Evolutionary conservation across 2,888 invertebrate species (phyloP).

Genomic region (Caenorhabditis sulstoni): DNA sequence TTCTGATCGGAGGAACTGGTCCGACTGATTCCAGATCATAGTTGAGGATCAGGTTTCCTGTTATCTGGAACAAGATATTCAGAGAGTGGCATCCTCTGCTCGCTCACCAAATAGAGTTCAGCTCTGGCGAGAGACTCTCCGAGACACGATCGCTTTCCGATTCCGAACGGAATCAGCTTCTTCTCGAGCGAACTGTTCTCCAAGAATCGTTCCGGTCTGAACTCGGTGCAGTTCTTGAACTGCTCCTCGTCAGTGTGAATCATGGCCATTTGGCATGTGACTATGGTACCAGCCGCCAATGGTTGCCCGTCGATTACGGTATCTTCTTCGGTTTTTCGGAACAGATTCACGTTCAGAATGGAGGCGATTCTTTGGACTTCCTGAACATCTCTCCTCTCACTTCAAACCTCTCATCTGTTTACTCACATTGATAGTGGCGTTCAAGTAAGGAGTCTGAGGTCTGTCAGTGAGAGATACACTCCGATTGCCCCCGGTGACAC

Average conservation of each 20-base stretch:
- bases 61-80: conserved; percentile 3
- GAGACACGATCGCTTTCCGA: conserved; percentile 60
- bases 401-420: too few species aligned
- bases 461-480: conserved; percentile 40
- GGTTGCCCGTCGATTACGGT: conserved; percentile 42
- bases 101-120: conserved; percentile 59
- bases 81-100: too few species aligned
- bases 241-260: conserved; percentile 50
- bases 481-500: conserved; percentile 34
- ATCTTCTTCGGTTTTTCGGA: conserved; percentile 28
- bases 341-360: conserved; percentile 56
- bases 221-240: conserved; percentile 36
- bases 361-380: conserved; percentile 64
- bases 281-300: conserved; percentile 22
- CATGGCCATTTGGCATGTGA: conserved; percentile 45
- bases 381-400: conserved; percentile 11
- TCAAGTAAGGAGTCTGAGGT: conserved; percentile 49
- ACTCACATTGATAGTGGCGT: conserved; percentile 51
- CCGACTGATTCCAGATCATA: conserved; percentile 43
- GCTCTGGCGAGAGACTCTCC: conserved; percentile 63
- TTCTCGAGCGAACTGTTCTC: conserved; percentile 27
- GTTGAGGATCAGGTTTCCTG: conserved; percentile 54
- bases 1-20: conserved; percentile 24
- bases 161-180: conserved; percentile 59
- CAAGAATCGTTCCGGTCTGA: conserved; percentile 30